Conservation (phyloP, 2,797 vertebrate species). For the Erethizon dorsatum region DNA sequence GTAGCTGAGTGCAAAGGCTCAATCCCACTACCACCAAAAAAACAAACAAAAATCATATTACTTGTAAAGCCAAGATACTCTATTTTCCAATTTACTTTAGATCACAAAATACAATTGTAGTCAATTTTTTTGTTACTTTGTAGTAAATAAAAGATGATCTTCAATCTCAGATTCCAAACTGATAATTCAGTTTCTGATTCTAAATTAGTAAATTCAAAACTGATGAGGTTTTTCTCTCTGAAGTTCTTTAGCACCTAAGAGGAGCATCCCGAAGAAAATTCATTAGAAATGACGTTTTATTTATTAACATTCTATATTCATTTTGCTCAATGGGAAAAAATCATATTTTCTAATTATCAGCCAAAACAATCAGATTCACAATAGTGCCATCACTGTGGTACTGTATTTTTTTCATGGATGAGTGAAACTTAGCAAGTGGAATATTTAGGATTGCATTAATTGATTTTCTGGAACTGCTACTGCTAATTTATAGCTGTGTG, state of each 20-base stretch:
- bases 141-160: constrained; percentile 1
- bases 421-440: neutral
- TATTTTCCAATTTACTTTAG: constrained; percentile 37
- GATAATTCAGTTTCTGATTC: neutral
- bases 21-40: neutral
- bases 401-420: neutral
- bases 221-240: neutral
- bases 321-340: constrained; percentile 10
- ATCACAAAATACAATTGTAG: constrained; percentile 23
- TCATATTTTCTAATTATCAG: neutral
- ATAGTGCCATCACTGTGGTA: neutral
- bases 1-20: neutral
- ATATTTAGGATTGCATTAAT: neutral
- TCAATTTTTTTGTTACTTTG: neutral
- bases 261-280: constrained; percentile 11
- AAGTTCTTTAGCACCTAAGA: constrained; percentile 42
- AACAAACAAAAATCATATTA: neutral
- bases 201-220: constrained; percentile 50
- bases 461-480: constrained; percentile 4
- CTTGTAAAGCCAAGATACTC: neutral
- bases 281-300: neutral
- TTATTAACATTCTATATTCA: neutral
- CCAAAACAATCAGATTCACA: neutral
- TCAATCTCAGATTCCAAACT: neutral
- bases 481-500: neutral